phyloP scores from a whole-genome alignment of 2,888 invertebrate genomes.

The Alloscopus bannaensis region DNA sequence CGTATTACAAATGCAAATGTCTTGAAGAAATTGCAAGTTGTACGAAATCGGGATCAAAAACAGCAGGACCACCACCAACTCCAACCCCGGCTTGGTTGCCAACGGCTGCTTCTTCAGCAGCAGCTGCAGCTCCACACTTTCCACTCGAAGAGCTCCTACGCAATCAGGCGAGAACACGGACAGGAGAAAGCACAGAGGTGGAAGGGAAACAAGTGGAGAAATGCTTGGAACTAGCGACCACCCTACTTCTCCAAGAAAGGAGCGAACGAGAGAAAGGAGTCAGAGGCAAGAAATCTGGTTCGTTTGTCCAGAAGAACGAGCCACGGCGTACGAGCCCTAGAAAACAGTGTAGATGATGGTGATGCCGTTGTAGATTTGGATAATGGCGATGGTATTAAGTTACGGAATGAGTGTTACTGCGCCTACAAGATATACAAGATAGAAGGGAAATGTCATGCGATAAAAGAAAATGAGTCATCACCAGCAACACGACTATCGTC shows the following conservation, averaged over 20 bases:
- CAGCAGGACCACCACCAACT: not conserved
- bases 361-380: not conserved
- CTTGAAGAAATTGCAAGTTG: constrained; percentile 46
- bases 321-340: not conserved
- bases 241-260: not conserved
- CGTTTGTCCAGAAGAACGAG: too few relatives aligned
- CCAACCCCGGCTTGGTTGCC: not conserved
- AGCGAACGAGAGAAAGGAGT: constrained; percentile 3
- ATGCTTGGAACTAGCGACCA: constrained; percentile 3
- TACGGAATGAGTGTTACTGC: constrained; percentile 12
- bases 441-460: constrained; percentile 53
- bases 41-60: not conserved
- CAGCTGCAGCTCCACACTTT: not conserved
- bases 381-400: constrained; percentile 22
- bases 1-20: constrained; percentile 56
- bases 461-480: constrained; percentile 59
- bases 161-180: constrained; percentile 26
- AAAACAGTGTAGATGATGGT: not conserved
- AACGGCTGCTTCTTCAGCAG: not conserved
- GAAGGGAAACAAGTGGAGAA: constrained; percentile 6
- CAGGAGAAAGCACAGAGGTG: not conserved
- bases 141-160: constrained; percentile 2
- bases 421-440: constrained; percentile 50
- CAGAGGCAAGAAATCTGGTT: not conserved
- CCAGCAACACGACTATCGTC: constrained; percentile 21